Evolutionary conservation across 2,888 invertebrate genomes (phyloP).

Genomic region (Caenorhabditis sp.): DNA sequence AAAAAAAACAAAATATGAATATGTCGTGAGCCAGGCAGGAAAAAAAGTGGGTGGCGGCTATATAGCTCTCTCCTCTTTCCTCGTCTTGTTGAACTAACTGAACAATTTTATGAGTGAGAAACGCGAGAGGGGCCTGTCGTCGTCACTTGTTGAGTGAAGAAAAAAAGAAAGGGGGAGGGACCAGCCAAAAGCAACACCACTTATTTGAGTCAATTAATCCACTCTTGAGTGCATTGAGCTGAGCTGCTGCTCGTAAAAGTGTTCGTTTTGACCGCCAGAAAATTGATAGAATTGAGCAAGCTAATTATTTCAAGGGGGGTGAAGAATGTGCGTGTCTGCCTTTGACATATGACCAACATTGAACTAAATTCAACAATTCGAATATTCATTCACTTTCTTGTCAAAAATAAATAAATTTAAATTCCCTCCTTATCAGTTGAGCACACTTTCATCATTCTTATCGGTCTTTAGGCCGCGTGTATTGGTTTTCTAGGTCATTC

Average conservation of each 20-base stretch:
- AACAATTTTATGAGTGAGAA: slow-evolving; percentile 1
- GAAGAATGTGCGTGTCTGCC: not conserved
- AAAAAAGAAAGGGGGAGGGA: not conserved
- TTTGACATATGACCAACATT: no score
- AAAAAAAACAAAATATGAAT: no score
- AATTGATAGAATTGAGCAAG: not conserved
- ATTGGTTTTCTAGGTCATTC: no score
- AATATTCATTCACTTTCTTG: no score
- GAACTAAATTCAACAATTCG: no score
- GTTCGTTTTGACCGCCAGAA: not conserved
- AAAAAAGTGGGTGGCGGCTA: not conserved
- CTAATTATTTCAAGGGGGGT: not conserved
- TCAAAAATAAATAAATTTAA: no score
- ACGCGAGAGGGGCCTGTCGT: not conserved
- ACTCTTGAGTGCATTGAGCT: not conserved
- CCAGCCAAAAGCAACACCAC: not conserved
- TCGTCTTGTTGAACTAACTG: not conserved
- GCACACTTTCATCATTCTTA: no score
- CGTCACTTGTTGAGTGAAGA: not conserved
- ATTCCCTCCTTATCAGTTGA: no score
- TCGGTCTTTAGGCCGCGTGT: no score
- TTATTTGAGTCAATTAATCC: not conserved
- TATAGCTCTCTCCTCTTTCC: not conserved
- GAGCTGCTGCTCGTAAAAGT: not conserved
- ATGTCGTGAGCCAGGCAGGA: not conserved